Conservation (phyloP, 2,113 vertebrate genomes). For the Brienomyrus longianalis region DNA sequence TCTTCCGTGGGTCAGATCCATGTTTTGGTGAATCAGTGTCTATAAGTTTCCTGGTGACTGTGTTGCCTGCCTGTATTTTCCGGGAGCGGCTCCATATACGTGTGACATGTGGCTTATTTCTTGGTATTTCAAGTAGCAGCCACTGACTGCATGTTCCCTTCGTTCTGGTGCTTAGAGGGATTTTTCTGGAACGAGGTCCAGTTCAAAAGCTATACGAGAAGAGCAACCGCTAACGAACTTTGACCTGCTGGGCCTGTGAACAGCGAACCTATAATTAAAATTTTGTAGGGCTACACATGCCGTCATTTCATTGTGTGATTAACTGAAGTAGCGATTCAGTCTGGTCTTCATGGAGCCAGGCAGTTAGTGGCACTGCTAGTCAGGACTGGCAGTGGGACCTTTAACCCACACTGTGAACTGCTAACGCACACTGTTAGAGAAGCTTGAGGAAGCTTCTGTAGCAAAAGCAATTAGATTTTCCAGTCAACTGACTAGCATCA, state of each 20-base stretch:
- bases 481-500: neutral
- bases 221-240: neutral
- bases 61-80: neutral
- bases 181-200: neutral
- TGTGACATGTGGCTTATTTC: neutral
- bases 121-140: neutral
- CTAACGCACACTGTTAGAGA: neutral
- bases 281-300: neutral
- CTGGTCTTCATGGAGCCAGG: neutral
- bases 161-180: neutral
- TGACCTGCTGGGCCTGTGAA: neutral
- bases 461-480: neutral
- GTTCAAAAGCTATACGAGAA: neutral
- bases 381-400: neutral
- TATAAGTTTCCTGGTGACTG: neutral
- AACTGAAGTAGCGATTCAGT: neutral
- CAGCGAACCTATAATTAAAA: neutral
- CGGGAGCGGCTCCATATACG: neutral
- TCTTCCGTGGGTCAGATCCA: neutral
- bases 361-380: neutral
- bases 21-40: neutral
- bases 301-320: neutral
- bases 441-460: neutral
- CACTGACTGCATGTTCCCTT: neutral
- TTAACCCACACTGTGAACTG: neutral